These are phyloP conservation scores for Melanerpes formicivorus DNA, from an alignment of 2,113 vertebrate genomes.

Conservation along the genomic window DNA sequence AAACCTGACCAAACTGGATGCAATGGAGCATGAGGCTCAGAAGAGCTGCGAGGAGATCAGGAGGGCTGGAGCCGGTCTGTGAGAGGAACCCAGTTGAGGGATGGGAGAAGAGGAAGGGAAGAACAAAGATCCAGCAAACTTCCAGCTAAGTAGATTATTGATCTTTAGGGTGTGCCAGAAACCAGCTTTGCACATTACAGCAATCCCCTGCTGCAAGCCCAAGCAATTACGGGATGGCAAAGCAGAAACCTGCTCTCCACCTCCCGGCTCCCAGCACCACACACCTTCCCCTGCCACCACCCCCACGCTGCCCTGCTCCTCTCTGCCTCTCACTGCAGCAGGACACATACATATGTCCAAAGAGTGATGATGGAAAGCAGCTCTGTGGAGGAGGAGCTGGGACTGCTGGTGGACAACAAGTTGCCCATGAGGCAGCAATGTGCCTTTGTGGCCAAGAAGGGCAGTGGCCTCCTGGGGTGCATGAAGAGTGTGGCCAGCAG, in stretches of 20 bases:
- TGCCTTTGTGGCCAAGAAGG: no score
- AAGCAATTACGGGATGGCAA: not conserved
- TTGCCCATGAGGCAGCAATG: no score
- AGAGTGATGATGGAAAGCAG: not conserved
- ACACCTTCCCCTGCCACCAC: not conserved
- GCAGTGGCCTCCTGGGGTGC: no score
- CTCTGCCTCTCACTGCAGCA: not conserved
- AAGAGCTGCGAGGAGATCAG: not conserved
- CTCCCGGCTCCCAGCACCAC: not conserved
- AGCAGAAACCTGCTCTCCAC: not conserved
- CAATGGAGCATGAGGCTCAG: not conserved
- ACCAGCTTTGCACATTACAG: slow-evolving; percentile 48
- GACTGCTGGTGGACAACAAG: no score
- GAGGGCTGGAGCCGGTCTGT: not conserved
- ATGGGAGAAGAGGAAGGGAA: not conserved
- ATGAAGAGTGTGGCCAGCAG: no score
- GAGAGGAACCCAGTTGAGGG: slow-evolving; percentile 20
- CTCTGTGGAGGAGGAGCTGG: no score
- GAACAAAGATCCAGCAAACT: slow-evolving; percentile 36
- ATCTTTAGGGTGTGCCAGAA: slow-evolving; percentile 63
- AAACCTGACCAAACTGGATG: not conserved
- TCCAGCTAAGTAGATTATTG: slow-evolving; percentile 66
- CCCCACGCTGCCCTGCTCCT: not conserved
- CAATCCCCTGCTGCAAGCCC: not conserved
- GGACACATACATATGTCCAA: not conserved